Conservation (phyloP, 2,797 vertebrate species). For the Echiichthys vipera region DNA sequence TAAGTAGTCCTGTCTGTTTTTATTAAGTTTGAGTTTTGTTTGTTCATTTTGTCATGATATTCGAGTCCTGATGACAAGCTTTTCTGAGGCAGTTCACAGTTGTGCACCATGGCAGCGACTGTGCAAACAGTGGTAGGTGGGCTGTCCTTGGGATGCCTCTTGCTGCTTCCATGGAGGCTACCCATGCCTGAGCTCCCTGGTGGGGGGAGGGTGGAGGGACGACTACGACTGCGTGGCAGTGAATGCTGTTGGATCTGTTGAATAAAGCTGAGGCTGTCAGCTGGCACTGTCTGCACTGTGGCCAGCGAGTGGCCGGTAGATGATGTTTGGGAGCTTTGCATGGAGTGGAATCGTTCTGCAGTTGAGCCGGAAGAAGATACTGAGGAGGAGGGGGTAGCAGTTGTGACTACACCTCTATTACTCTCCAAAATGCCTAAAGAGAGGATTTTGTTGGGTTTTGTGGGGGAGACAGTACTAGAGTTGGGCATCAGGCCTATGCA, state of each 20-base stretch:
- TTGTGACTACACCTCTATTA: slow-evolving; percentile 48
- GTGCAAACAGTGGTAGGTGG: slow-evolving; percentile 62
- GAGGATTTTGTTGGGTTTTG: slow-evolving; percentile 64
- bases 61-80: slow-evolving; percentile 52
- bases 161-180: slow-evolving; percentile 76
- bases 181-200: slow-evolving; percentile 65
- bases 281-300: slow-evolving; percentile 84
- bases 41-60: slow-evolving; percentile 69
- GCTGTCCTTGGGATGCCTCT: slow-evolving; percentile 67
- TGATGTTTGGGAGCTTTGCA: slow-evolving; percentile 83
- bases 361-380: slow-evolving; percentile 85
- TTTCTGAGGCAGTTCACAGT: slow-evolving; percentile 67
- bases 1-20: slow-evolving; percentile 62
- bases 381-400: slow-evolving; percentile 74
- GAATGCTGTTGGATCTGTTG: slow-evolving; percentile 88
- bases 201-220: slow-evolving; percentile 80
- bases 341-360: slow-evolving; percentile 82
- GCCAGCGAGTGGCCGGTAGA: slow-evolving; percentile 86
- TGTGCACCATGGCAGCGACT: slow-evolving; percentile 71
- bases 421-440: slow-evolving; percentile 56
- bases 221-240: slow-evolving; percentile 84
- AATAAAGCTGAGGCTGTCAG: slow-evolving; percentile 86
- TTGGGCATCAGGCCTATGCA: slow-evolving; percentile 70
- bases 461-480: slow-evolving; percentile 63
- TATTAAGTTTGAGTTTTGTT: slow-evolving; percentile 66